Base-by-base conservation (phyloP, 2,797 vertebrate species). In the Harpagifer antarcticus region DNA sequence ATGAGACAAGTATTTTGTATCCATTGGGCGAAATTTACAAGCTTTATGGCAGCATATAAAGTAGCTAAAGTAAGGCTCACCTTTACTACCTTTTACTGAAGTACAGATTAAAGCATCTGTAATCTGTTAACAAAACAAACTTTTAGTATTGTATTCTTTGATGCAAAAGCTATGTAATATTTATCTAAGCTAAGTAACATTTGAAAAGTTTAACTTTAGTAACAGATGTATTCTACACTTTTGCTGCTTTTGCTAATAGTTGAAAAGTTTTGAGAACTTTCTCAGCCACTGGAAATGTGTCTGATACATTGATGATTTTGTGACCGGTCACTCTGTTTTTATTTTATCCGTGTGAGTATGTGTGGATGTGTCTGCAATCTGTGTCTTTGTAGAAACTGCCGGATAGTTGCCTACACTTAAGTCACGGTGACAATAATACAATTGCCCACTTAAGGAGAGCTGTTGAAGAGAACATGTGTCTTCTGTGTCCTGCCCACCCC, bases 381-480 rank as follows among this genome's bases (percentile, higher is more conserved):
- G 27, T 15, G 10, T 54, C 53, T n/a, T 7, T 13, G 33, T 50
- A 57, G 3, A 70, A 47, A 23, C 47, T 42, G 19, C 31, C 17
- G 17, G 13, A 27, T 16, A n/a, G 42, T 45, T 53, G 43, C 37
- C 9, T 56, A 1, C 9, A 61, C 9, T 45, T 47, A 16, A 0
- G 17, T 17, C 43, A n/a, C n/a, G 33, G 15, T 71, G 55, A 50
- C 16, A 31, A 14, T 56, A 49, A 60, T 61, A 50, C 56, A 69
- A 0, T 27, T 42, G 12, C 2, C n/a, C 48, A 53, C 53, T 59
- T 3, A 31, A 49, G 33, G 1, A 57, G 42, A 84, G 31, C 17
- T 20, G 49, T 40, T 77, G 42, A 31, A 48, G 11, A 62, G 19
- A 74, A 49, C 62, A 54, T 27, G 47, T 43, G 31, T 74, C 17